Conservation (phyloP, 2,113 vertebrate species). For the Hippocampus abdominalis region DNA sequence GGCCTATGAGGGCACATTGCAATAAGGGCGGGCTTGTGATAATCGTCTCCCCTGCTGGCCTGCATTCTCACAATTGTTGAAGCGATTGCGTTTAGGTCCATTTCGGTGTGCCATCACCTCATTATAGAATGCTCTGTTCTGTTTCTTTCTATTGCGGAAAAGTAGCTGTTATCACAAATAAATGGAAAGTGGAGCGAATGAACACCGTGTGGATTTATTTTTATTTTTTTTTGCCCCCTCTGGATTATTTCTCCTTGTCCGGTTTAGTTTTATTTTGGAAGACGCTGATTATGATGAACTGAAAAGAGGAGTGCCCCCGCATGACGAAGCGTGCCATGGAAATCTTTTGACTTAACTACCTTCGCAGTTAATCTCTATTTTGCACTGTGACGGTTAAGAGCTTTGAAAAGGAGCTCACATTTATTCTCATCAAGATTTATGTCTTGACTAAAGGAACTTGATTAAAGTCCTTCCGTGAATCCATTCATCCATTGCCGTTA, state of each 20-base stretch:
- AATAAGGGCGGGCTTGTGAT: not conserved
- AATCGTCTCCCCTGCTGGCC: not conserved
- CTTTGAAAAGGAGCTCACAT: not conserved
- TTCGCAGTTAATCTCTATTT: not conserved
- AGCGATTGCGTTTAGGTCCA: not conserved
- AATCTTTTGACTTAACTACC: not conserved
- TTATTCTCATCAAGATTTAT: not conserved
- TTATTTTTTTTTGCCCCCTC: not conserved
- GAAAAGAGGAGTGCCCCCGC: not conserved
- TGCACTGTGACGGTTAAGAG: not conserved
- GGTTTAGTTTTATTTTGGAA: not conserved
- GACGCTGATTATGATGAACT: not conserved
- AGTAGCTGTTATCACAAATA: no score
- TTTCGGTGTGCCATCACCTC: not conserved
- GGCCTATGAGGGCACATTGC: not conserved
- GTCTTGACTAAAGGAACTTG: not conserved
- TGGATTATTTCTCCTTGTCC: not conserved
- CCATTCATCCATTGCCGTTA: no score
- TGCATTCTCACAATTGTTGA: not conserved
- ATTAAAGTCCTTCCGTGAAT: no score
- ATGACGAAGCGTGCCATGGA: not conserved
- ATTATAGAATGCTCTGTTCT: not conserved
- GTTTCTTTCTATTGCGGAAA: not conserved
- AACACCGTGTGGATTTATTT: not conserved
- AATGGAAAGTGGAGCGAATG: not conserved